These are phyloP conservation scores for Fundulus diaphanus DNA, from an alignment of 2,797 vertebrate species.

Conservation along the genomic window DNA sequence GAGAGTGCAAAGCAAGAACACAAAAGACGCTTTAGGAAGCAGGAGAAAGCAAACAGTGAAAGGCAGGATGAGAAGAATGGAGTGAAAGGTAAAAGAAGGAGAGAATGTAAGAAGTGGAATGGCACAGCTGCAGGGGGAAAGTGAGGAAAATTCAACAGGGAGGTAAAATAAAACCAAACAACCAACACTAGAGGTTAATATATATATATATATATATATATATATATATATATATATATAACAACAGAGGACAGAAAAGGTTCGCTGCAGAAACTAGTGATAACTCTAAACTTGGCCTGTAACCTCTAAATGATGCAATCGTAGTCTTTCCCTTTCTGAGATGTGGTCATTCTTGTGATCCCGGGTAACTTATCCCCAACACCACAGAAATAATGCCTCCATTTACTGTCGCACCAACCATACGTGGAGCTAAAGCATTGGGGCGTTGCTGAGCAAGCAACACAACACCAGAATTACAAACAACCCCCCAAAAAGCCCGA, in stretches of 20 bases:
- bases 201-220: slow-evolving; percentile 14
- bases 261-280: slow-evolving; percentile 16
- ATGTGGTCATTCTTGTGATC: slow-evolving; percentile 38
- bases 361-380: slow-evolving; percentile 52
- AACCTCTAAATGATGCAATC: slow-evolving; percentile 56
- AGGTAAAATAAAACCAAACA: slow-evolving; percentile 21
- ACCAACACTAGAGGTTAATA: slow-evolving; percentile 46
- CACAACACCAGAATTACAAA: slow-evolving; percentile 48
- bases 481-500: slow-evolving; percentile 24
- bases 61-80: slow-evolving; percentile 21
- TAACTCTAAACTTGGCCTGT: slow-evolving; percentile 35
- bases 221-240: slow-evolving; percentile 14
- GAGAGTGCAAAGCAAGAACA: slow-evolving; percentile 6
- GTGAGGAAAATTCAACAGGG: slow-evolving; percentile 49
- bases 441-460: slow-evolving; percentile 10
- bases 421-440: slow-evolving; percentile 18
- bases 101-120: slow-evolving; percentile 48
- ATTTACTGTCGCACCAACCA: slow-evolving; percentile 45
- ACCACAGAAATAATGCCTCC: slow-evolving; percentile 24
- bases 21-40: slow-evolving; percentile 16
- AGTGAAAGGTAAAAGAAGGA: slow-evolving; percentile 16
- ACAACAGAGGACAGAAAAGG: slow-evolving; percentile 22
- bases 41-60: slow-evolving; percentile 7
- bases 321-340: slow-evolving; percentile 22
- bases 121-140: slow-evolving; percentile 42